Percentiles rank a stretch among this genome's conserved stretches.
Conservation (phyloP, 23 tunicate species). For the Ciona savignyi region DNA sequence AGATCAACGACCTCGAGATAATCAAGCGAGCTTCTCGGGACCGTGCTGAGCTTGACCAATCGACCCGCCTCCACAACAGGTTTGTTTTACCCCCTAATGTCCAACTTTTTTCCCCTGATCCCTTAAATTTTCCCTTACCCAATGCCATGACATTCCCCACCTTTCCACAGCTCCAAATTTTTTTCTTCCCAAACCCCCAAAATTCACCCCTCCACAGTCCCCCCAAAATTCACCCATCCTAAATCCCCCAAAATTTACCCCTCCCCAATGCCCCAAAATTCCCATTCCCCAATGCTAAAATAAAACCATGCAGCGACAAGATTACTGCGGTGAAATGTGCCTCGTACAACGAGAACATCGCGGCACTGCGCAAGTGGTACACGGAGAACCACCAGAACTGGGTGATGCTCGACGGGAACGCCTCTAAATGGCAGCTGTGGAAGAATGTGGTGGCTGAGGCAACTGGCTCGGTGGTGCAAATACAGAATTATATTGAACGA, state of each 20-base stretch:
- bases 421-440: slow-evolving; percentile 85
- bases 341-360: slow-evolving; percentile 39
- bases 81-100: too few species aligned
- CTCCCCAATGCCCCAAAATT: too few species aligned
- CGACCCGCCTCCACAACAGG: slow-evolving; percentile 57
- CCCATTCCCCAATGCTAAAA: too few species aligned
- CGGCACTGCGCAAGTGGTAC: slow-evolving; percentile 32
- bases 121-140: too few species aligned
- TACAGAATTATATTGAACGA: slow-evolving; percentile 63
- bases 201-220: too few species aligned
- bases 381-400: slow-evolving; percentile 67
- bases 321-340: slow-evolving; percentile 34
- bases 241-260: too few species aligned
- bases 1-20: slow-evolving; percentile 34
- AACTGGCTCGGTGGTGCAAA: slow-evolving; percentile 13
- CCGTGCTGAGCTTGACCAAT: not conserved
- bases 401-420: slow-evolving; percentile 39
- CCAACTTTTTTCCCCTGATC: too few species aligned
- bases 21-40: slow-evolving; percentile 34
- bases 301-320: slow-evolving; percentile 57
- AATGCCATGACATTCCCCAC: too few species aligned
- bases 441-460: slow-evolving; percentile 17
- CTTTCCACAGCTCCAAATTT: too few species aligned
- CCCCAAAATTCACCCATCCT: too few species aligned
- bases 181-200: too few species aligned